phyloP scores from a whole-genome alignment of 1,140 invertebrate genomes.

The Aphidius ervi region DNA sequence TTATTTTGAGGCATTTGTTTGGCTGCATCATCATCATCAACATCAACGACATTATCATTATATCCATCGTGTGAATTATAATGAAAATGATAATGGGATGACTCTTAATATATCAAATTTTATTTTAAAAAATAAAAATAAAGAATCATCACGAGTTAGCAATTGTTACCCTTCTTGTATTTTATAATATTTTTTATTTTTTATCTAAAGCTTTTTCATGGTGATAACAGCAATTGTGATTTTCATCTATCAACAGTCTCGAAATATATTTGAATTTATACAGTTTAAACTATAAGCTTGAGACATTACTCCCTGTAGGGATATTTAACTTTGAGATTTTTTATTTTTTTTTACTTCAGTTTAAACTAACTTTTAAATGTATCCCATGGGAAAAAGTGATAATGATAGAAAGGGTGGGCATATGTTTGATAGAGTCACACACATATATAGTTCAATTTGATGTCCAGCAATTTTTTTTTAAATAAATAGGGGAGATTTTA shows the following conservation, averaged over 20 bases:
- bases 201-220: neutral
- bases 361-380: too few species aligned
- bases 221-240: constrained; percentile 11
- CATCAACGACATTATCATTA: too few species aligned
- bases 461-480: too few species aligned
- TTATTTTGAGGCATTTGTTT: constrained; percentile 40
- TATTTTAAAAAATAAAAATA: neutral
- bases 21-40: constrained; percentile 2
- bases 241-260: constrained; percentile 34
- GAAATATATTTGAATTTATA: constrained; percentile 25
- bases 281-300: constrained; percentile 46
- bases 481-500: too few species aligned
- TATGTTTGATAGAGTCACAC: too few species aligned
- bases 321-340: constrained; percentile 31
- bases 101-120: neutral
- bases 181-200: neutral
- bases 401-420: too few species aligned
- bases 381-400: too few species aligned
- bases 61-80: too few species aligned
- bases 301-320: constrained; percentile 46
- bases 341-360: too few species aligned
- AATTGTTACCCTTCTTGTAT: neutral
- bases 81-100: constrained; percentile 6
- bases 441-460: too few species aligned
- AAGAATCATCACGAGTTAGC: neutral